Evolutionary conservation across 2,113 vertebrate species (phyloP).

Genomic region (Atherinomorus stipes): DNA sequence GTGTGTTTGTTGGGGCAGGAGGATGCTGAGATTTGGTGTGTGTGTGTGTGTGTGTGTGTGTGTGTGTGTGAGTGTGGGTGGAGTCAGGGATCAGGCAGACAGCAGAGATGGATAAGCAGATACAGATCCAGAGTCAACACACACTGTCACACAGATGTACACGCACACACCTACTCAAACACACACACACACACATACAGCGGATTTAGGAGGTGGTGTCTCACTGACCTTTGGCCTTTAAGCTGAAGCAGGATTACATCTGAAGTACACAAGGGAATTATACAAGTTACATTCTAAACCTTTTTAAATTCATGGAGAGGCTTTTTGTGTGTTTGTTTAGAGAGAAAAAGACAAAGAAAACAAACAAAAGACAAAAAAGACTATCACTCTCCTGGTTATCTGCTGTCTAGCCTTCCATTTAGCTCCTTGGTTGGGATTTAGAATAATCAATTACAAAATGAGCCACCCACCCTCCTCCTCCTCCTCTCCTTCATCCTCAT

Average conservation of each 20-base stretch:
- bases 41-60: background rate
- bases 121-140: slow-evolving; percentile 68
- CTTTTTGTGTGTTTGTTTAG: background rate
- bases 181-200: slow-evolving; percentile 30
- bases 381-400: slow-evolving; percentile 40
- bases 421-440: slow-evolving; percentile 58
- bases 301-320: background rate
- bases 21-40: slow-evolving; percentile 65
- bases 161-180: slow-evolving; percentile 27
- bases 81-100: slow-evolving; percentile 70
- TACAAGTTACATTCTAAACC: background rate
- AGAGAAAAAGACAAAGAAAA: background rate
- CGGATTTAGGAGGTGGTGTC: slow-evolving; percentile 30
- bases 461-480: slow-evolving; percentile 5
- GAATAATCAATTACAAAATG: slow-evolving; percentile 70
- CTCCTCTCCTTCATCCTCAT: slow-evolving; percentile 1
- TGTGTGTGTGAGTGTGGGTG: background rate
- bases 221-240: slow-evolving; percentile 42
- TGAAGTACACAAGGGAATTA: slow-evolving; percentile 10
- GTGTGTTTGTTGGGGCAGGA: slow-evolving; percentile 32
- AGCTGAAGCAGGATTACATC: slow-evolving; percentile 16
- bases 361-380: slow-evolving; percentile 26
- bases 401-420: slow-evolving; percentile 61
- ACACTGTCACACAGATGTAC: slow-evolving; percentile 30
- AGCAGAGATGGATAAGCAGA: slow-evolving; percentile 69